Conservation (phyloP, 2,113 vertebrate genomes). For the Puma concolor region DNA sequence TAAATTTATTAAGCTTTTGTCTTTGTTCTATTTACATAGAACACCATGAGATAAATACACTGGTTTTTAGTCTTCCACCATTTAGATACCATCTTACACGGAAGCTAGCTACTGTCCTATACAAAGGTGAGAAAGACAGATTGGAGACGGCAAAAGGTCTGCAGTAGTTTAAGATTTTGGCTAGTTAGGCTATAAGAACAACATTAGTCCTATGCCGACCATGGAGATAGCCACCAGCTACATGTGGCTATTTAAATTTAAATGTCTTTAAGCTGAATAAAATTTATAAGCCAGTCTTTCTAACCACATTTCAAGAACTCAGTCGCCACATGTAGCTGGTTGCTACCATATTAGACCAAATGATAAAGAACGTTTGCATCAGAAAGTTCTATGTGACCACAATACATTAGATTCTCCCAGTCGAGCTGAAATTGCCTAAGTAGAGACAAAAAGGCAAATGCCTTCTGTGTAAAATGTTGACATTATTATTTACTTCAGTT, state of each 20-base stretch:
- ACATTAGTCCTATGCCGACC: neutral
- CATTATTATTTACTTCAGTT: neutral
- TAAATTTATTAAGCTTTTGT: neutral
- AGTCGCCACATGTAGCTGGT: neutral
- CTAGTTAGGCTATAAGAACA: neutral
- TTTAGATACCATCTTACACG: neutral
- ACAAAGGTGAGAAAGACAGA: neutral
- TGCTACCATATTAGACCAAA: neutral
- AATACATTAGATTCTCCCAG: neutral
- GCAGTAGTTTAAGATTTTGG: neutral
- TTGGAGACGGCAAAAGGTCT: neutral
- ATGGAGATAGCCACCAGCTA: neutral
- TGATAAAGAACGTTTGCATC: neutral
- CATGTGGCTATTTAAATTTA: neutral
- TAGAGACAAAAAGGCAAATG: neutral
- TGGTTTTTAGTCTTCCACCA: neutral
- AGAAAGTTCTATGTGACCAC: neutral
- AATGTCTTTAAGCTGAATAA: neutral
- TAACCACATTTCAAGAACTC: neutral
- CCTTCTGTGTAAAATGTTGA: neutral
- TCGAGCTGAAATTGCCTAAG: neutral
- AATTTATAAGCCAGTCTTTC: neutral
- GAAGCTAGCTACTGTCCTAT: neutral
- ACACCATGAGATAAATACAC: neutral
- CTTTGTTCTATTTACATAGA: neutral